These are phyloP conservation scores for Columba janthina DNA, from an alignment of 2,113 vertebrate genomes.

Conservation along the genomic window DNA sequence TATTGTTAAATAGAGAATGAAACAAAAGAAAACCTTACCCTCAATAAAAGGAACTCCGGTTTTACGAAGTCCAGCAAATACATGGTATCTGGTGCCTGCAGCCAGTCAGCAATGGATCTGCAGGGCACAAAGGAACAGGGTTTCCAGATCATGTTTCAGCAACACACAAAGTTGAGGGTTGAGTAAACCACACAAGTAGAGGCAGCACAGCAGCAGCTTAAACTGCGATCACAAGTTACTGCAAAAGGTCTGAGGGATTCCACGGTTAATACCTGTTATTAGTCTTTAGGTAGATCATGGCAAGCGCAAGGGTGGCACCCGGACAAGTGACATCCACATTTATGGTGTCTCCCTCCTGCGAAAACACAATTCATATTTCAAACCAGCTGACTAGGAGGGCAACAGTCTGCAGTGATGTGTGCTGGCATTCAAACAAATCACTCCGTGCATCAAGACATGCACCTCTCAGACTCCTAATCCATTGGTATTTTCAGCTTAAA, in stretches of 20 bases:
- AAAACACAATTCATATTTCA: slow-evolving; percentile 1
- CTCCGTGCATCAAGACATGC: rapidly evolving
- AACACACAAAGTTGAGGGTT: neutral
- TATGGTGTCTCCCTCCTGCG: slow-evolving; percentile 95
- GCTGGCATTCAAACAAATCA: neutral
- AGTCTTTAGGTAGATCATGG: slow-evolving; percentile 99
- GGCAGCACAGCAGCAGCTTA: rapidly evolving
- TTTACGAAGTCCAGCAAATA: slow-evolving; percentile 98
- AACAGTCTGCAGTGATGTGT: neutral
- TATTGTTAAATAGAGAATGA: neutral
- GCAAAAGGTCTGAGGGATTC: neutral
- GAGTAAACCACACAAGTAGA: neutral
- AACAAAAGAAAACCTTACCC: slow-evolving; percentile 76
- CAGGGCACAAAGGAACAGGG: neutral
- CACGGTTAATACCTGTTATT: slow-evolving; percentile 88
- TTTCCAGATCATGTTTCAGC: neutral
- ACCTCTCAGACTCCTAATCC: neutral
- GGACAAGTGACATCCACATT: slow-evolving; percentile 98
- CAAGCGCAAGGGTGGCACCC: slow-evolving; percentile 93
- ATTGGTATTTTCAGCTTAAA: neutral
- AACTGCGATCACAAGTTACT: neutral
- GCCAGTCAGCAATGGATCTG: slow-evolving; percentile 98
- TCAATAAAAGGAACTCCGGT: slow-evolving; percentile 94
- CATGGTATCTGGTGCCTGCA: slow-evolving; percentile 96
- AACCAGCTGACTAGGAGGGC: neutral